phyloP scores from a whole-genome alignment of 2,797 vertebrate genomes.

The Catostomus latipinnis region DNA sequence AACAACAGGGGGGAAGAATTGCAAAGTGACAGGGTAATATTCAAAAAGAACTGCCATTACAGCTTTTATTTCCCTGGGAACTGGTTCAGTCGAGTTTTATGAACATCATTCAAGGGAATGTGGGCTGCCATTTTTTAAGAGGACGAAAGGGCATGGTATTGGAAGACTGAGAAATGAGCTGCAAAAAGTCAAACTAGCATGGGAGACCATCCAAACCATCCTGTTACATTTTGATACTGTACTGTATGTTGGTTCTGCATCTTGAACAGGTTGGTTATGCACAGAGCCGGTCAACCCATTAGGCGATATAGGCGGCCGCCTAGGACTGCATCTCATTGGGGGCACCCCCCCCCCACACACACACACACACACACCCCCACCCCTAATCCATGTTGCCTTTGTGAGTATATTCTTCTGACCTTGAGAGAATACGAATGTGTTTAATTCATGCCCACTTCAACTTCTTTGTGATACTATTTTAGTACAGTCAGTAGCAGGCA shows the following conservation, averaged over 20 bases:
- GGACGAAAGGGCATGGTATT: slow-evolving; percentile 19
- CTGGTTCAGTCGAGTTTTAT: slow-evolving; percentile 13
- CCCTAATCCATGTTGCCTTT: too few relatives aligned
- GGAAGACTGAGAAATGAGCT: slow-evolving; percentile 31
- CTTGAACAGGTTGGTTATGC: not conserved
- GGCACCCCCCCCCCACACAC: too few relatives aligned
- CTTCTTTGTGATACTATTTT: too few relatives aligned
- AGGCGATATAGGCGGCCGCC: too few relatives aligned
- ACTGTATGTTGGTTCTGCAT: not conserved
- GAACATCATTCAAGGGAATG: slow-evolving; percentile 18
- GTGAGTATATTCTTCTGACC: too few relatives aligned
- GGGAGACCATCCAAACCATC: slow-evolving; percentile 34
- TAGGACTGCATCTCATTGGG: too few relatives aligned
- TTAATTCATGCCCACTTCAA: too few relatives aligned
- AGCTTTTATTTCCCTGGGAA: not conserved
- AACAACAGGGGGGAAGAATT: slow-evolving; percentile 60
- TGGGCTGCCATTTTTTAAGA: not conserved
- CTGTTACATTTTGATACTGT: not conserved
- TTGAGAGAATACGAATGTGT: too few relatives aligned
- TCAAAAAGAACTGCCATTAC: slow-evolving; percentile 51
- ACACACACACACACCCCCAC: too few relatives aligned
- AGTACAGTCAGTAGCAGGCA: too few relatives aligned
- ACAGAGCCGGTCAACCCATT: too few relatives aligned
- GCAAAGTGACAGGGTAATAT: slow-evolving; percentile 52
- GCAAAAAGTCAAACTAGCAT: slow-evolving; percentile 47